These are phyloP conservation scores for Parnassius smintheus DNA, from an alignment of 2,888 invertebrate genomes.

Conservation along the genomic window DNA sequence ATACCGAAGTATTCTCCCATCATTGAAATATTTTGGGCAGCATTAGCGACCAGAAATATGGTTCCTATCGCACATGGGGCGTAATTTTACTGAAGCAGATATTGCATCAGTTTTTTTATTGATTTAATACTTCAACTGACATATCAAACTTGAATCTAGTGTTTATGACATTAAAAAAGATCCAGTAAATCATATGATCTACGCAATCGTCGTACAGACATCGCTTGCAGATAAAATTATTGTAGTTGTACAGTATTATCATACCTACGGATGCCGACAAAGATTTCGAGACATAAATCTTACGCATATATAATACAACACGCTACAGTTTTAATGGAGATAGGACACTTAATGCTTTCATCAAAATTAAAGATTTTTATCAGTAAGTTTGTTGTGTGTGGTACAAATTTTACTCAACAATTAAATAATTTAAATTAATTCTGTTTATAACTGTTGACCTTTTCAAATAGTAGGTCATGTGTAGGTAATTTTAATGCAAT, in stretches of 20 bases:
- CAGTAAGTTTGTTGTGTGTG: neutral
- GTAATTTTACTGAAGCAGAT: no score
- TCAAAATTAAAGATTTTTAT: neutral
- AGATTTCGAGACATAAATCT: constrained; percentile 11
- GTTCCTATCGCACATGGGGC: no score
- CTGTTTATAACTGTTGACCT: neutral
- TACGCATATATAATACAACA: constrained; percentile 7
- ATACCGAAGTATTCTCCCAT: neutral
- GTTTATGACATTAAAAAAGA: no score
- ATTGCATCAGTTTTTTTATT: neutral
- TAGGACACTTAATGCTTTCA: constrained; percentile 1
- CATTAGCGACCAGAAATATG: no score
- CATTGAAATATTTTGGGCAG: no score
- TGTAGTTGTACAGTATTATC: no score
- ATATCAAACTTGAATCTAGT: no score
- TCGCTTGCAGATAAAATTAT: no score
- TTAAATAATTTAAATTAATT: neutral
- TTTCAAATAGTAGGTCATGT: constrained; percentile 3
- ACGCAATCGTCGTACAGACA: no score
- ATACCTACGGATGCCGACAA: neutral
- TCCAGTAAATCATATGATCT: no score
- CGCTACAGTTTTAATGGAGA: constrained; percentile 4
- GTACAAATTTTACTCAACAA: constrained; percentile 6
- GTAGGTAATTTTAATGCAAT: neutral
- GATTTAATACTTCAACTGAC: no score